Base-by-base conservation (phyloP, 2,888 invertebrate genomes). In the Erebia epiphron region DNA sequence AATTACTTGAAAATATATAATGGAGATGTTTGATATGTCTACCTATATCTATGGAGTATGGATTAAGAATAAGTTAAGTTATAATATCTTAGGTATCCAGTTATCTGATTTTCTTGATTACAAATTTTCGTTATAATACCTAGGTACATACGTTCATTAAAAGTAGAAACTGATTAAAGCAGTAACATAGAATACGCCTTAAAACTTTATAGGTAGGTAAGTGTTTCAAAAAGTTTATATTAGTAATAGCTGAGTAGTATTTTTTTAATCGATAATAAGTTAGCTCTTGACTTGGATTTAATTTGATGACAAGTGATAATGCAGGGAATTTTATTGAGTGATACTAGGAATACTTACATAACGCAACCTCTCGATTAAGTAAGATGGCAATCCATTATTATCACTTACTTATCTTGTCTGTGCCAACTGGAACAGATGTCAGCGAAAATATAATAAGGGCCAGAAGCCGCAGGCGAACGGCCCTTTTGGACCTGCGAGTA, bases 401-500 rank as follows among this genome's bases (percentile, higher is more conserved):
- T 49, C 68, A 50, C n/a, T n/a, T n/a, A n/a, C n/a, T n/a, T n/a
- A 57, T 71, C 68, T 68, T 71, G 70, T 68, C 73, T 68, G 65
- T 62, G 50, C 62, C 62, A 68, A 73, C 65, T 71, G 70, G 68
- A 76, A 71, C 71, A 75, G 78, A 75, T 78, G 82, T 86, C 85
- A 86, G 83, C 86, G 75, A 76, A 84, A 86, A 86, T 78, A 82
- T 86, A 87, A 87, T 86, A 86, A 83, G 79, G 82, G 80, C 77
- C 76, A 75, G 73, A 74, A 75, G 77, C 79, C 78, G 74, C 77
- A 74, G 78, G 78, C 76, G 56, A 71, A 54, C 57, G 65, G 56
- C 69, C 68, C n/a, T 21, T 69, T 67, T 73, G 71, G 64, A 43
- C 68, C 71, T 76, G 76, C 16, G 63, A 68, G 66, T 76, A 76